Base-by-base conservation (phyloP, 2,113 vertebrate genomes). In the Onychorhynchus coronatus region DNA sequence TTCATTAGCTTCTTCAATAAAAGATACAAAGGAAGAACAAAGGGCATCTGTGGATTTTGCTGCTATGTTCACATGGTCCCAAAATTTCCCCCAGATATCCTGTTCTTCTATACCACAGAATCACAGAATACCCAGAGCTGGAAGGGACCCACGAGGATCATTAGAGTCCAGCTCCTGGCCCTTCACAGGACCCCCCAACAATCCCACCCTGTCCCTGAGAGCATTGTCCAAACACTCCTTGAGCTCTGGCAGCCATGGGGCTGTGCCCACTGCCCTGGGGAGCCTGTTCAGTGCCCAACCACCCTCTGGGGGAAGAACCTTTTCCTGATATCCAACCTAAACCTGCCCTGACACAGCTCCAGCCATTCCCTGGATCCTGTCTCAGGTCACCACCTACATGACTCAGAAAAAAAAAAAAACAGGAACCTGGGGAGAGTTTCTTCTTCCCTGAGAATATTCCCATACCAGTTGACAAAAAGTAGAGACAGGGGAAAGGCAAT, bases 1-100 rank as follows among this genome's bases (percentile, higher is more conserved):
- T 95, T 94, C 93, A 96, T 96, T 89, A 86, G 53, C 23, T 42
- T 91, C 49, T 95, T 96, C 75, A 95, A 90, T 95, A 94, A 91
- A 96, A 97, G 52, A 96, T 94, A 62, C 7, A 63, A 93, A 85
- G 88, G 92, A 68, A 62, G 25, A 80, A 37, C 5, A 93, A 93
- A 93, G 68, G 66, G 75, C 55, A 88, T 67, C 80, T 93, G 74
- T 74, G 76, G 65, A 67, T 58, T 59, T 63, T 55, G 42, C 56
- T 94, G 84, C 35, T 53, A 72, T 31, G 72, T 59, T 91, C 82
- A 77, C 7, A 12, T 1, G 41, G 76, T 47, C 53, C 73, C 75
- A 56, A 42, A 39, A 41, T 37, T 85, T 93, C 31, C 56, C 50
- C 14, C 52, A 70, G 61, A 59, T 61, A 63, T 70, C n/a, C 56